Percentiles rank a stretch among this genome's conserved stretches.
phyloP scores from a whole-genome alignment of 37 sponge, comb jelly and placozoan species.

The Lycopodina hypogea region DNA sequence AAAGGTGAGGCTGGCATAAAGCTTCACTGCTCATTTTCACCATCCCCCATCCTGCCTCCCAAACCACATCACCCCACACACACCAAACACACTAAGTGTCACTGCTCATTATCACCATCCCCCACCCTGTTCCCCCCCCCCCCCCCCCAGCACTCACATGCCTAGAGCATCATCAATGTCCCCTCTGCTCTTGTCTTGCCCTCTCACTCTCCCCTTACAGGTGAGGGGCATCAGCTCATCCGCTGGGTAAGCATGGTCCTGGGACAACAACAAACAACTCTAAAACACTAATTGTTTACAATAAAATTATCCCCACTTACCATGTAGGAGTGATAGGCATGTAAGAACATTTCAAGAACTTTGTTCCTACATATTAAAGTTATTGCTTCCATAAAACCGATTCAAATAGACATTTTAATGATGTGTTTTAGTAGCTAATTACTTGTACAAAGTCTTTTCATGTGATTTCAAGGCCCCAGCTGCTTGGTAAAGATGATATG shows the following conservation, averaged over 20 bases:
- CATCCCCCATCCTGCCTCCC: no score
- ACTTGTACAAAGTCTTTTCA: slow-evolving; percentile 48
- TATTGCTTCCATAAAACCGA: no score
- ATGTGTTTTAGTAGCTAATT: neutral
- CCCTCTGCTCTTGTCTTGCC: slow-evolving; percentile 74
- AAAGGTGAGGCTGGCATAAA: no score
- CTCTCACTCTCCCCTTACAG: slow-evolving; percentile 88
- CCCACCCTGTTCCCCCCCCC: no score
- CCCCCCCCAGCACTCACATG: slow-evolving; percentile 36
- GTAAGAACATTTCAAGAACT: slow-evolving; percentile 87
- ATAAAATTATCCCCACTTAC: slow-evolving; percentile 39
- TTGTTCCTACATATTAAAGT: slow-evolving; percentile 55
- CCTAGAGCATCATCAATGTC: slow-evolving; percentile 96
- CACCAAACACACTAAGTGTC: no score
- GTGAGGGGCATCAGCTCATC: slow-evolving; percentile 98
- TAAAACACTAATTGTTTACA: neutral
- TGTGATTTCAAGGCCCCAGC: neutral
- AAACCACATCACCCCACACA: no score
- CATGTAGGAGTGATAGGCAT: slow-evolving; percentile 93
- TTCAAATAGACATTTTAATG: neutral
- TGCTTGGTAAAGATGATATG: neutral
- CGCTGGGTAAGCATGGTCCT: slow-evolving; percentile 93
- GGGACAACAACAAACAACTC: neutral
- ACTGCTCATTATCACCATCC: no score
- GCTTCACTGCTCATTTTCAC: no score